Percentiles rank a stretch among this genome's conserved stretches.
These are phyloP conservation scores for Garra rufa DNA, from an alignment of 2,113 vertebrate genomes.

Conservation along the genomic window DNA sequence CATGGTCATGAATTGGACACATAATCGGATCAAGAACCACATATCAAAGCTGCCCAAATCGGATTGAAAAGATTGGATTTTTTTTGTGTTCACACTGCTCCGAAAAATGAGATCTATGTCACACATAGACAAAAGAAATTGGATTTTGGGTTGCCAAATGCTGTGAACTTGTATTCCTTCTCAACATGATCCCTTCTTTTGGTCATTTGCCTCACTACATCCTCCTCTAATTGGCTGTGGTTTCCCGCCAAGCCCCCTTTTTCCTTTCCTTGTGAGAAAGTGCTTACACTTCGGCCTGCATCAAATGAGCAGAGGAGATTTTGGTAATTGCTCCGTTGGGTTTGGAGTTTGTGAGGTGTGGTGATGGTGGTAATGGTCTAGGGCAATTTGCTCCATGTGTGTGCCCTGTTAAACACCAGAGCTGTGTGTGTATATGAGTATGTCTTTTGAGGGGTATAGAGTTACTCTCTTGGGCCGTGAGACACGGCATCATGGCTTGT, in stretches of 20 bases:
- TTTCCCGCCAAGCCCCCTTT: neutral
- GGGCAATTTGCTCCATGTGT: conserved; percentile 37
- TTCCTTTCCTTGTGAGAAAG: neutral
- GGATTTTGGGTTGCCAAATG: neutral
- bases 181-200: neutral
- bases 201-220: neutral
- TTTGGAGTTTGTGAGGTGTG: conserved; percentile 37
- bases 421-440: conserved; percentile 44
- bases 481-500: neutral
- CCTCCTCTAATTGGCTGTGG: conserved; percentile 20
- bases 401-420: conserved; percentile 32
- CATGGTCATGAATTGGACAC: neutral
- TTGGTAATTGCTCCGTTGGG: conserved; percentile 44
- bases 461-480: conserved; percentile 37
- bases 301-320: conserved; percentile 36
- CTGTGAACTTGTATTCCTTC: neutral
- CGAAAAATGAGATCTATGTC: conserved; percentile 24
- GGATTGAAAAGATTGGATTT: conserved; percentile 24
- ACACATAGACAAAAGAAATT: neutral
- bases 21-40: neutral
- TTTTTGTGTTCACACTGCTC: conserved; percentile 14
- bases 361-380: conserved; percentile 42
- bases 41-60: conserved; percentile 3
- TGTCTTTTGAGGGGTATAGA: conserved; percentile 21
- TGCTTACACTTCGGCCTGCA: conserved; percentile 3